Evolutionary conservation across 1,140 invertebrate species (phyloP), one percentile per base, ranked within the genome.

Genomic region (Drusus annulatus): DNA sequence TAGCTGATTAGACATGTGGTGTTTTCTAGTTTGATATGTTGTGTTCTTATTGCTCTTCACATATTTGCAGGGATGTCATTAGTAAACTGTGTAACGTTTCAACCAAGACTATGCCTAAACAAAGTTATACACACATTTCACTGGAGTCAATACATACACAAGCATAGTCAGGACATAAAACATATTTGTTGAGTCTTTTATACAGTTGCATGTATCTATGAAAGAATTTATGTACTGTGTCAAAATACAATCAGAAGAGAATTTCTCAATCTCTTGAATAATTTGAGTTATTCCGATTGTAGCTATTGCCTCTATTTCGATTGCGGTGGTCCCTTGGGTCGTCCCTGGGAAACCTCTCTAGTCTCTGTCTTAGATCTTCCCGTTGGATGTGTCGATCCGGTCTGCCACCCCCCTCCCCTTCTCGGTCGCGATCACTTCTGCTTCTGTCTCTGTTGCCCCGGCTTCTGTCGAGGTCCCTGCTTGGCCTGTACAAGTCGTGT

Each of bases 401-500:
- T 21, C 52, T 19, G 13, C 21, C 17, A 51, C n/a, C n/a, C 28
- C 28, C 25, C 2, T 21, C 21, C 8, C 21, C 68, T 0, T 50
- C 21, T 6, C 45, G 13, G 10, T 21, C 68, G 10, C 62, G 21
- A 15, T 65, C 62, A 21, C 28, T 21, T 28, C 62, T n/a, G 28
- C 31, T 51, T 51, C 76, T 71, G 13, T 52, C 21, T 36, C 63
- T 31, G n/a, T 69, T 28, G 3, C 54, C 25, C 8, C 36, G 36
- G 2, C 52, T 17, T 10, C 77, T 17, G 7, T 45, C 28, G 4
- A 31, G n/a, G 28, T 68, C 6, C 8, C 54, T 54, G 16, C 68
- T 28, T 4, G 58, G 52, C 54, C 68, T 83, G 52, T 83, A 83
- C 3, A 79, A 76, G 17, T 80, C 79, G 60, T 77, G 78, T 50